These are phyloP conservation scores for Pelecanus crispus DNA, from an alignment of 2,113 vertebrate species.

Conservation along the genomic window DNA sequence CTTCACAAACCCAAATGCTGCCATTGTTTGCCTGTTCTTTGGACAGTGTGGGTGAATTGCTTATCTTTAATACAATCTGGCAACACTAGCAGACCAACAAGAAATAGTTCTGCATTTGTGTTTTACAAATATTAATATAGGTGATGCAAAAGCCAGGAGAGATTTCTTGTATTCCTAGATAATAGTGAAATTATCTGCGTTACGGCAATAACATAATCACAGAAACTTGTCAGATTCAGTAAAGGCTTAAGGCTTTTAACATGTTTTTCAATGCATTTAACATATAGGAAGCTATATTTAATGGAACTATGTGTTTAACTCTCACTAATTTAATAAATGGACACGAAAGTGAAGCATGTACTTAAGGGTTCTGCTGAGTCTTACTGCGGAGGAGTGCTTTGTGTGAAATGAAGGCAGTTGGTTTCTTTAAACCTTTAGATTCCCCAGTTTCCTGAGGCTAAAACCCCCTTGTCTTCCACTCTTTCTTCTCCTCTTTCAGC, in stretches of 20 bases:
- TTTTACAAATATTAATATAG: not conserved
- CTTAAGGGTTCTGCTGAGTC: not conserved
- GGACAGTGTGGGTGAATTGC: not conserved
- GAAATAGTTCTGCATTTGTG: not conserved
- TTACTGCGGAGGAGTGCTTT: not conserved
- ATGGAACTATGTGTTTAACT: not conserved
- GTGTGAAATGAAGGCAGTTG: not conserved
- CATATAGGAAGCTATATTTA: not conserved
- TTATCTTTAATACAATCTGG: not conserved
- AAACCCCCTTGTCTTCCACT: not conserved
- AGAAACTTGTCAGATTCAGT: not conserved
- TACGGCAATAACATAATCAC: not conserved
- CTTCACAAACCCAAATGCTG: not conserved
- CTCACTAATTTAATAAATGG: not conserved
- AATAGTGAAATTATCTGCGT: not conserved
- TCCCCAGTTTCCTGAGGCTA: not conserved
- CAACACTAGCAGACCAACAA: not conserved
- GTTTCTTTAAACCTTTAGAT: constrained; percentile 11
- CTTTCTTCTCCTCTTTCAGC: constrained; percentile 26
- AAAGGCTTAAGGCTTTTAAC: not conserved
- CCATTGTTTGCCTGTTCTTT: not conserved
- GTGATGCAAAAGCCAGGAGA: not conserved
- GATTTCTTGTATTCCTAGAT: not conserved
- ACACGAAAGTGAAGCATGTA: not conserved
- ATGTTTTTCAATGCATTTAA: not conserved